Base-by-base conservation (phyloP, 2,113 vertebrate genomes). In the Zosterops pallidus region DNA sequence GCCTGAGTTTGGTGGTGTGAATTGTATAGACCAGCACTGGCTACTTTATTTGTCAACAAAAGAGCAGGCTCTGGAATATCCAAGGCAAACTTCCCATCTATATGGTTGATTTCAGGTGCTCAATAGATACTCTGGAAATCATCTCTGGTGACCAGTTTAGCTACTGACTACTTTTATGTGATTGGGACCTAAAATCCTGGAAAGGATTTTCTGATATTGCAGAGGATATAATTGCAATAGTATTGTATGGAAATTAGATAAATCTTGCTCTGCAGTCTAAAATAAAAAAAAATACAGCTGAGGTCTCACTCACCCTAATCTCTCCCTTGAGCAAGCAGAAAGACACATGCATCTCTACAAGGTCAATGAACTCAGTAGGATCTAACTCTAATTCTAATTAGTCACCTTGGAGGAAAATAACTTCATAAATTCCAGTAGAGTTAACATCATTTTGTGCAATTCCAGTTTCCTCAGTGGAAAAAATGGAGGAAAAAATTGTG, bases 11-110 rank as follows among this genome's bases (percentile, higher is more conserved):
- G 12, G 8, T 56, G 9, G 8, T 60, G 5, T 22, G 26, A 70
- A 31, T 25, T 74, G 7, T 25, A 24, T 63, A 65, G 83, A 77
- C 2, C 6, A 37, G 11, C 37, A 33, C 19, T 64, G 22, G 19
- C 5, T 72, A 28, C 31, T 83, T 77, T 46, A 53, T 33, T 33
- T 4, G 1, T 44, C 63, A 59, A 6, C 12, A 33, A 52, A 75
- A 84, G 5, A 62, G 2, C 4, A 57, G 24, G 14, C 2, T 44
- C 25, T 50, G 39, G 42, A 81, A 94, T 86, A 74, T 42, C 11
- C 0, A 0, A 50, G 33, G 6, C 9, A 80, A 25, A 35, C 1
- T 69, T 77, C 17, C 31, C 5, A 28, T 35, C 20, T 50, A 50
- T 33, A 23, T 33, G 5, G 8, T 21, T 74, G 42, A 84, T 67